Evolutionary conservation across 2,113 vertebrate species (phyloP).

Genomic region (Pipra filicauda): DNA sequence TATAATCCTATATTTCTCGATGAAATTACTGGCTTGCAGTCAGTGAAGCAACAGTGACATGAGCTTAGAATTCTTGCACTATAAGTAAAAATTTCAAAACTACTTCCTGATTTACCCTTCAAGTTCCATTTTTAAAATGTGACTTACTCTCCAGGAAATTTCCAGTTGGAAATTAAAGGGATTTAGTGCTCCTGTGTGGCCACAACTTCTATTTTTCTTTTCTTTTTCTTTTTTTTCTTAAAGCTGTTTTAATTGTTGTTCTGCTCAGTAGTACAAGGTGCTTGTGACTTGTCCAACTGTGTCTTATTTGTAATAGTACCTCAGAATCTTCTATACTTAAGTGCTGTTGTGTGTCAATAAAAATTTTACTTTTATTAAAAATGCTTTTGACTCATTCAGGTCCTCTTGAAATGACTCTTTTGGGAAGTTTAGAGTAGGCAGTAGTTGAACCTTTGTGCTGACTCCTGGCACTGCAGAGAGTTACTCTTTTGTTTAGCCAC

Average conservation of each 20-base stretch:
- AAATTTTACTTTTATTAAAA: neutral
- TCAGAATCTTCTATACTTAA: neutral
- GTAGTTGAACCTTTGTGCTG: neutral
- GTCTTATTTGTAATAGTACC: neutral
- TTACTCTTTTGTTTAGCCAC: neutral
- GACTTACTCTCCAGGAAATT: neutral
- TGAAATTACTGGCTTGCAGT: neutral
- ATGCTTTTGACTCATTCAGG: neutral
- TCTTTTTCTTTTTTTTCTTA: neutral
- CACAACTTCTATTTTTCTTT: neutral
- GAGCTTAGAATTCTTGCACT: neutral
- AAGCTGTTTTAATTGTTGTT: neutral
- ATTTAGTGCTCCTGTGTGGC: neutral
- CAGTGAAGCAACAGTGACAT: neutral
- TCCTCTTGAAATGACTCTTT: neutral
- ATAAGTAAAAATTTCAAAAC: neutral
- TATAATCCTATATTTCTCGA: neutral
- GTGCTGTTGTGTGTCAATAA: neutral
- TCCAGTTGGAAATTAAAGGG: neutral
- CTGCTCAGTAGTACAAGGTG: neutral
- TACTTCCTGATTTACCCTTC: neutral
- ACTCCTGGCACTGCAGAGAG: neutral
- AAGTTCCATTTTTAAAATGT: neutral
- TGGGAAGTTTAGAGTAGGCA: neutral
- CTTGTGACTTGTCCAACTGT: neutral